phyloP scores from a whole-genome alignment of 2,113 vertebrate genomes.

The Perccottus glenii region DNA sequence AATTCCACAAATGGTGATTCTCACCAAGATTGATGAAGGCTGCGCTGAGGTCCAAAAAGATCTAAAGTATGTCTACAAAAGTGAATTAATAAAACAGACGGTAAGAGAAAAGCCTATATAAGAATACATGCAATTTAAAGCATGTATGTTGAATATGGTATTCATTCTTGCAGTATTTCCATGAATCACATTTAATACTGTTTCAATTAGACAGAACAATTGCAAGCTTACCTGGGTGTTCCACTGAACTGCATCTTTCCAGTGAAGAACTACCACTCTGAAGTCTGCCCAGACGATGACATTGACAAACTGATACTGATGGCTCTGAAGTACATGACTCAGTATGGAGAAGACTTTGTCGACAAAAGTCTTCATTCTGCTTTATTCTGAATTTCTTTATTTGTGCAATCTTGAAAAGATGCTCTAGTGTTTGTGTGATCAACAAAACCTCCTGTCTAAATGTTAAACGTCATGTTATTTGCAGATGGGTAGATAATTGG shows the following conservation, averaged over 20 bases:
- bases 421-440: too few relatives aligned
- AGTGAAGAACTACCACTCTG: conserved; percentile 35
- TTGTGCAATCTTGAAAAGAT: too few relatives aligned
- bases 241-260: conserved; percentile 31
- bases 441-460: too few relatives aligned
- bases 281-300: too few relatives aligned
- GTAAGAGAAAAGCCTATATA: background rate
- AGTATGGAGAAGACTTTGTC: background rate
- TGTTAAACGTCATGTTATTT: too few relatives aligned
- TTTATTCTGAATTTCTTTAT: too few relatives aligned
- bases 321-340: background rate
- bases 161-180: background rate
- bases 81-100: background rate
- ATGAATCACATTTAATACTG: background rate
- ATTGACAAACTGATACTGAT: conserved; percentile 15
- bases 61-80: conserved; percentile 13
- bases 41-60: background rate
- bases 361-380: background rate
- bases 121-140: too few relatives aligned
- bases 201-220: conserved; percentile 2
- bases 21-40: conserved; percentile 30
- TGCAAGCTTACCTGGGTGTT: background rate
- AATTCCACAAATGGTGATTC: conserved; percentile 20
- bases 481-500: too few relatives aligned
- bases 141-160: too few relatives aligned